A percentile compares a stretch with the other conserved stretches of the same genome.
Conservation (phyloP, 2,888 invertebrate species). For the Hetaerina titia region DNA sequence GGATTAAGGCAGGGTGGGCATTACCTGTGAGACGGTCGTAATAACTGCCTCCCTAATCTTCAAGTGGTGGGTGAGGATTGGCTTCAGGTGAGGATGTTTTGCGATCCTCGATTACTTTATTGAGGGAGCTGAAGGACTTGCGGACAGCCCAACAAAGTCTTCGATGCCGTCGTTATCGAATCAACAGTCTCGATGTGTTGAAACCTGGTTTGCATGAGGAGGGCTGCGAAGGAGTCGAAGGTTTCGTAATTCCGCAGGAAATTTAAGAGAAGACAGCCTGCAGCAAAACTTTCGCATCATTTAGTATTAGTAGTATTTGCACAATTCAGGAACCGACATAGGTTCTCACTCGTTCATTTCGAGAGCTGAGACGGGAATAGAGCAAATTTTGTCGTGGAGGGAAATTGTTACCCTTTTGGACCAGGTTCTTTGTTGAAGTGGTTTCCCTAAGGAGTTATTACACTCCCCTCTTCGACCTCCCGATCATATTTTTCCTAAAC, state of each 20-base stretch:
- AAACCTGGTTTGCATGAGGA: too few species aligned
- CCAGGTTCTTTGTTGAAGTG: neutral
- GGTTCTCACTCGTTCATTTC: neutral
- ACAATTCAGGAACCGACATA: neutral
- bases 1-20: neutral
- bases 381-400: neutral
- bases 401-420: neutral
- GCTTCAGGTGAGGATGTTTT: neutral
- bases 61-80: neutral
- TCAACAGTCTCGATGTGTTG: neutral
- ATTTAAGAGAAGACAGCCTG: too few species aligned
- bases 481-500: neutral
- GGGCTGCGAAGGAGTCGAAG: too few species aligned
- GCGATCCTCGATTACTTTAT: neutral
- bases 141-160: neutral
- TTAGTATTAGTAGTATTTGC: neutral
- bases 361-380: neutral
- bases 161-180: neutral
- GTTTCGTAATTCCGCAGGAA: too few species aligned
- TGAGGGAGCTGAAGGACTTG: neutral
- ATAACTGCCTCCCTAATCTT: neutral
- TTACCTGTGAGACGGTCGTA: neutral
- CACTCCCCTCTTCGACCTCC: too few species aligned
- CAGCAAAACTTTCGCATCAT: neutral
- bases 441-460: too few species aligned